Evolutionary conservation across 2,113 vertebrate genomes (phyloP), one percentile per base, ranked within the genome.

Genomic region (Sciurus niger): DNA sequence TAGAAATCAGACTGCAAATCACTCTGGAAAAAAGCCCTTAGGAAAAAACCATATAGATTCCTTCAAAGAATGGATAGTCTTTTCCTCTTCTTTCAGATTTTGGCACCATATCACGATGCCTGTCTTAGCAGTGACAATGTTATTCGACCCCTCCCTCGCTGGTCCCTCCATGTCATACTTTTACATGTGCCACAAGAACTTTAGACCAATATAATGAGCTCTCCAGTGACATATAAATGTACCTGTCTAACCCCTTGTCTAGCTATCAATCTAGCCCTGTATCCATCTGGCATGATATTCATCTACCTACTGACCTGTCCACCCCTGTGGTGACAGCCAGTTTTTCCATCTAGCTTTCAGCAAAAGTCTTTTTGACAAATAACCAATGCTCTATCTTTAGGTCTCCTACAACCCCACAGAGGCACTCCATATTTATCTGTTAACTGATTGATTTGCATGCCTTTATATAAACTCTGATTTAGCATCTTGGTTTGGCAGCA

Each of bases 241-340:
- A 95, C 89, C 92, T 93, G 91, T 92, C 93, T 97, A 94, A 97
- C 89, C 91, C 68, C 67, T 88, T 95, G 86, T 93, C 86, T 93
- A 92, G 51, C 91, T 85, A 95, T 97, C 95, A 96, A 16, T 97
- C 94, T 93, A 93, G 83, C 51, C 94, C 40, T 90, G 34, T 92
- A 94, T 96, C 92, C 53, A 94, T 74, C 85, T 95, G 94, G 91
- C 92, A 96, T 80, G 74, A 93, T 97, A 98, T 96, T 95, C 94
- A 97, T 97, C 96, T 88, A 84, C 53, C 84, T 88, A 72, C 93
- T 98, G 98, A 96, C 93, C 95, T 95, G 79, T 96, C 76, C 83
- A 88, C 90, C 77, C 63, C 63, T 94, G 93, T 94, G 51, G 90
- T 90, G 89, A 96, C 92, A 97, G 77, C 92, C 68, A 91, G 60